A percentile compares a stretch with the other conserved stretches of the same genome.
Conservation (phyloP, 1,140 invertebrate genomes). For the Hypsibius dujardini region DNA sequence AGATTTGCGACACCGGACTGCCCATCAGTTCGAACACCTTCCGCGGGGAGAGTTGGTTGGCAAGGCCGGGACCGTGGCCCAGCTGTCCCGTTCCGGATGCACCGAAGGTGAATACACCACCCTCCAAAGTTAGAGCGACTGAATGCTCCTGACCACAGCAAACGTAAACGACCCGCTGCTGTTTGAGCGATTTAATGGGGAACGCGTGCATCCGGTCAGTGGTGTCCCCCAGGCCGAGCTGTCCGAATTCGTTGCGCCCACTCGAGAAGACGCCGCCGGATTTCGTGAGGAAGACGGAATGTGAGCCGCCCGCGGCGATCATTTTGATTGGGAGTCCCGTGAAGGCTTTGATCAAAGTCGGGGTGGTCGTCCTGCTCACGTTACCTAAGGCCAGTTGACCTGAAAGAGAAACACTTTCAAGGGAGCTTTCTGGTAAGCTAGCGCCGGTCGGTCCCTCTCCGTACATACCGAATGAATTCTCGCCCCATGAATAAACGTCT, state of each 20-base stretch:
- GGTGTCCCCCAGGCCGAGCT: constrained; percentile 46
- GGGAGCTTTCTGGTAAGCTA: not conserved
- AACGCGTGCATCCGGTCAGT: not conserved
- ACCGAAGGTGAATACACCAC: constrained; percentile 84
- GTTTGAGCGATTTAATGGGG: constrained; percentile 37
- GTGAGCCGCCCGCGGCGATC: constrained; percentile 57
- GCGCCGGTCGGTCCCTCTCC: constrained; percentile 44
- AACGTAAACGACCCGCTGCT: constrained; percentile 57
- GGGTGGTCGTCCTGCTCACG: constrained; percentile 38
- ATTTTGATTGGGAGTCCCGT: constrained; percentile 58
- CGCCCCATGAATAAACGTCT: constrained; percentile 67
- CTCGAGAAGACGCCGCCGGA: constrained; percentile 73
- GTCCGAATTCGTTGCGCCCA: constrained; percentile 74
- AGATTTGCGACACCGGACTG: constrained; percentile 67
- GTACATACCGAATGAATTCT: constrained; percentile 50
- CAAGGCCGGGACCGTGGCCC: constrained; percentile 52
- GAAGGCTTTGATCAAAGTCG: constrained; percentile 47
- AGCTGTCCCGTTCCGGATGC: constrained; percentile 69
- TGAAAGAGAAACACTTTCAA: constrained; percentile 16
- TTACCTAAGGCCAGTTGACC: constrained; percentile 20
- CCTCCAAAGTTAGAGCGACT: constrained; percentile 67
- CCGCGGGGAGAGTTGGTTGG: constrained; percentile 63
- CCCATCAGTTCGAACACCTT: constrained; percentile 82
- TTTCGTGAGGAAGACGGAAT: constrained; percentile 33
- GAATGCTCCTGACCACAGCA: constrained; percentile 73